phyloP scores from a whole-genome alignment of 1,140 invertebrate species.

The Asobara japonica region DNA sequence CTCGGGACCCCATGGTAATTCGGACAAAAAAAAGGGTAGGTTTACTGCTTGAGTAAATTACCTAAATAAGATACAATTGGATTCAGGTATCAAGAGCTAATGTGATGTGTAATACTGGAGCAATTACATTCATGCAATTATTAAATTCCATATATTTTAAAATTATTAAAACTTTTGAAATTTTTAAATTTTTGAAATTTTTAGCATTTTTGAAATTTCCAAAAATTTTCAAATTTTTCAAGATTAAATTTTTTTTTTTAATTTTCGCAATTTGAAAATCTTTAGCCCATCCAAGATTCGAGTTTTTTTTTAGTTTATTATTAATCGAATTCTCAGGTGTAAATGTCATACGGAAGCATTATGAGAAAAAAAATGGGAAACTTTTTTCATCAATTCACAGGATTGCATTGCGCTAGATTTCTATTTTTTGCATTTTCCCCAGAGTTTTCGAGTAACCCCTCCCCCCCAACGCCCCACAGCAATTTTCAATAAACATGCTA shows the following conservation, averaged over 20 bases:
- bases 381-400: background rate
- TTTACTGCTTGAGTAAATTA: background rate
- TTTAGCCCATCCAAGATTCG: too few species aligned
- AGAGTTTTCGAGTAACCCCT: background rate
- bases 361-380: too few species aligned
- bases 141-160: background rate
- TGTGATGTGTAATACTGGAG: too few species aligned
- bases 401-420: background rate
- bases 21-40: background rate
- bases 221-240: too few species aligned
- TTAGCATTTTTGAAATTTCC: too few species aligned
- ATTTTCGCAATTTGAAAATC: too few species aligned
- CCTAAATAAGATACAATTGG: background rate
- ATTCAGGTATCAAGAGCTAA: background rate
- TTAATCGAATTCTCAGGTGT: too few species aligned
- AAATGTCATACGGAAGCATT: too few species aligned
- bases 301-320: too few species aligned
- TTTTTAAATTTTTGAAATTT: too few species aligned
- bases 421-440: background rate
- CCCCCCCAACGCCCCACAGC: background rate
- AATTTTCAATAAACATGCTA: slow-evolving; percentile 4
- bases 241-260: too few species aligned
- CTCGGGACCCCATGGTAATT: background rate
- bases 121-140: background rate
- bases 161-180: too few species aligned